Evolutionary conservation across 2,888 invertebrate genomes (phyloP).

Genomic region (Marasmarcha lunaedactyla): DNA sequence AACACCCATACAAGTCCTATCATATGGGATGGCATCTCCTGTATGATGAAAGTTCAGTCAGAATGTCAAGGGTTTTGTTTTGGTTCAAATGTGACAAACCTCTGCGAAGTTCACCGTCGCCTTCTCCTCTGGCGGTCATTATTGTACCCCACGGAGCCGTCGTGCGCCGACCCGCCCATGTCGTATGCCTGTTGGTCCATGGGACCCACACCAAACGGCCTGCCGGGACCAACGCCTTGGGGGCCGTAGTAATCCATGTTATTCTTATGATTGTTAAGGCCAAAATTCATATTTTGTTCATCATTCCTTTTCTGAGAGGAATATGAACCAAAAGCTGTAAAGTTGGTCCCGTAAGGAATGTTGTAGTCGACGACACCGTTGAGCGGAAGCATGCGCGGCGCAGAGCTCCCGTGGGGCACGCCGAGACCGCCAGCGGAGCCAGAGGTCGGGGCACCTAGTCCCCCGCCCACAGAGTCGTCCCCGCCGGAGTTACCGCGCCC

Average conservation of each 20-base stretch:
- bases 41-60: conserved; percentile 29
- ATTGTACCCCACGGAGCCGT: conserved; percentile 63
- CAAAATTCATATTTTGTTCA: conserved; percentile 24
- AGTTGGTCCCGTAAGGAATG: conserved; percentile 37
- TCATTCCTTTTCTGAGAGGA: conserved; percentile 40
- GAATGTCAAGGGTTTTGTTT: conserved; percentile 35
- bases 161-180: conserved; percentile 49
- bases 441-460: conserved; percentile 35
- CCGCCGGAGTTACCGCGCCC: conserved; percentile 46
- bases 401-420: conserved; percentile 54
- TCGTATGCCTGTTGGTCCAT: conserved; percentile 34
- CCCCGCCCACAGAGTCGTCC: conserved; percentile 29
- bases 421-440: conserved; percentile 52
- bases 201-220: conserved; percentile 33
- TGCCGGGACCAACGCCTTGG: conserved; percentile 46
- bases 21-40: conserved; percentile 16
- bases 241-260: conserved; percentile 37
- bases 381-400: conserved; percentile 59
- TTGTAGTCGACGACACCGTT: conserved; percentile 26
- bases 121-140: conserved; percentile 66
- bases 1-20: conserved; percentile 1
- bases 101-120: conserved; percentile 58
- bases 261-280: conserved; percentile 25
- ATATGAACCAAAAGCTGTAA: conserved; percentile 59
- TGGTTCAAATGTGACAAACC: conserved; percentile 66